These are phyloP conservation scores for rat (Rattus norvegicus) DNA, from an alignment of 2,113 vertebrate genomes.

Conservation along the genomic window GRCr8 NC_086036.1:39858501-39859000, in stretches of 20 bases:
- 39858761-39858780: background rate
- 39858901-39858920: background rate
- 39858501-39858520: background rate
- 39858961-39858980: too few species aligned
- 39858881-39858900: background rate
- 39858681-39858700: background rate
- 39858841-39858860: background rate
- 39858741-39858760: background rate
- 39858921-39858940: background rate
- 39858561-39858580: background rate
- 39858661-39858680: background rate
- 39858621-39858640: background rate
- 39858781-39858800: background rate
- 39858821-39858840: background rate
- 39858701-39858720: background rate
- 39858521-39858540: background rate
- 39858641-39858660: background rate
- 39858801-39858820: background rate
- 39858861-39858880: too few species aligned
- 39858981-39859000: too few species aligned
- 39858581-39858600: slow-evolving; percentile 5
- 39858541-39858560: too few species aligned
- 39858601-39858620: background rate
- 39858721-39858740: background rate
- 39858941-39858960: background rate